A percentile compares a stretch with the other conserved stretches of the same genome.
Conservation (phyloP, 2,113 vertebrate genomes). For the Hiodon alosoides region DNA sequence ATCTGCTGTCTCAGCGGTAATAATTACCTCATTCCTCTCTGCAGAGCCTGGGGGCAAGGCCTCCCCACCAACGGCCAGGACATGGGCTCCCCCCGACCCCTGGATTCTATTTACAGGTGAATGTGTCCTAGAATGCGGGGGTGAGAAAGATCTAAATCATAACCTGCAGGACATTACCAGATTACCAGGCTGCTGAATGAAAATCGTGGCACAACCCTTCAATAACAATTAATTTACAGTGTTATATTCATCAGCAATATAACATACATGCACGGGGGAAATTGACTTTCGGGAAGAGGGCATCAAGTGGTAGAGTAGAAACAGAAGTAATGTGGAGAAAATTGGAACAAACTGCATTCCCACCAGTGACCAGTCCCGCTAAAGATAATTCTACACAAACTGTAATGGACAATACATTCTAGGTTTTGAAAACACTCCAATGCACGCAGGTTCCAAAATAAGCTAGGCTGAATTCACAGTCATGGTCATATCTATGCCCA, state of each 20-base stretch:
- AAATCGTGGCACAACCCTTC: too few species aligned
- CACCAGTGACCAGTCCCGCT: too few species aligned
- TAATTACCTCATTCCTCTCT: conserved; percentile 80
- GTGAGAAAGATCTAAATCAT: conserved; percentile 12
- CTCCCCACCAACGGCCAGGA: conserved; percentile 66
- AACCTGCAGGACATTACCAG: neutral
- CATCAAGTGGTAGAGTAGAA: too few species aligned
- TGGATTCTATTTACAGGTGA: conserved; percentile 64
- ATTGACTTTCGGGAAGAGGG: too few species aligned
- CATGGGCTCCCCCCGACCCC: conserved; percentile 60
- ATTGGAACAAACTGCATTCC: too few species aligned
- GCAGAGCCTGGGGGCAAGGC: conserved; percentile 52
- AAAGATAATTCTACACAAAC: too few species aligned
- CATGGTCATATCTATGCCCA: neutral
- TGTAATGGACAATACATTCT: too few species aligned
- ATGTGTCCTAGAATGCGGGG: conserved; percentile 58
- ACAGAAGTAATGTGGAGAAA: too few species aligned
- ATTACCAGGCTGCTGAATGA: neutral
- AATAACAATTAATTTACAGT: too few species aligned
- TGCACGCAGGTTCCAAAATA: neutral
- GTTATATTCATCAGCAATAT: too few species aligned
- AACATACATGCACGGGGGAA: too few species aligned
- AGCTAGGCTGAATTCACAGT: neutral
- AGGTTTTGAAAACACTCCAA: neutral
- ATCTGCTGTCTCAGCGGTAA: too few species aligned